Evolutionary conservation across 2,888 invertebrate genomes (phyloP).

Genomic region (Nephrotoma appendiculata): DNA sequence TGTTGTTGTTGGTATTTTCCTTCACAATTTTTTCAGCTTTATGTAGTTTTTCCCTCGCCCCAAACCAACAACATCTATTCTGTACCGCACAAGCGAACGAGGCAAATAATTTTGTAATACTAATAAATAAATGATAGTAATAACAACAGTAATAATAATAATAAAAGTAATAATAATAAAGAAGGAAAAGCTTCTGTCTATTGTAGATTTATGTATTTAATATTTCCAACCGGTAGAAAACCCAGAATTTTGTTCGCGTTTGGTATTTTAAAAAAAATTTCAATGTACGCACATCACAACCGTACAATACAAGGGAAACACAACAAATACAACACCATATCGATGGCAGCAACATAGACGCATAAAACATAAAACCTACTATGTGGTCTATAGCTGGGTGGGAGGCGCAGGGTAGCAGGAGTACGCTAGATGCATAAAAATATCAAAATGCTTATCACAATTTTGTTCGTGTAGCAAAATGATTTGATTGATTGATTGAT

Average conservation of each 20-base stretch:
- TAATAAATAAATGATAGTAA: not conserved
- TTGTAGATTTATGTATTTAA: not conserved
- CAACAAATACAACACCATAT: not conserved
- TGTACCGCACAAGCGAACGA: not conserved
- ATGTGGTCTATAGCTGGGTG: too few relatives aligned
- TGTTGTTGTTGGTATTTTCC: too few relatives aligned
- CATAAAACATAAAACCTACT: not conserved
- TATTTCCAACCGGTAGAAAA: not conserved
- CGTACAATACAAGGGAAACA: too few relatives aligned
- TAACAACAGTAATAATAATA: not conserved
- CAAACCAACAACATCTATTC: not conserved
- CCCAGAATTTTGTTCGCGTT: not conserved
- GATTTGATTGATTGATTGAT: not conserved
- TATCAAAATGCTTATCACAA: not conserved
- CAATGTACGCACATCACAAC: not conserved
- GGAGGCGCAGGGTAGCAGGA: not conserved
- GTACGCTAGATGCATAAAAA: not conserved
- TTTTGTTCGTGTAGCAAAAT: too few relatives aligned
- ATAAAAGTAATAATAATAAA: not conserved
- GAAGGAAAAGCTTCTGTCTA: not conserved
- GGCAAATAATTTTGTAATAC: not conserved
- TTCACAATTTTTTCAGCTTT: too few relatives aligned
- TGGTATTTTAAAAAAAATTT: not conserved
- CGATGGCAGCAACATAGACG: not conserved
- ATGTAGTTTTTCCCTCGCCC: not conserved